Evolutionary conservation across 2,888 invertebrate genomes (phyloP), one percentile per base, ranked within the genome.

Genomic region (Tridacna crocea): DNA sequence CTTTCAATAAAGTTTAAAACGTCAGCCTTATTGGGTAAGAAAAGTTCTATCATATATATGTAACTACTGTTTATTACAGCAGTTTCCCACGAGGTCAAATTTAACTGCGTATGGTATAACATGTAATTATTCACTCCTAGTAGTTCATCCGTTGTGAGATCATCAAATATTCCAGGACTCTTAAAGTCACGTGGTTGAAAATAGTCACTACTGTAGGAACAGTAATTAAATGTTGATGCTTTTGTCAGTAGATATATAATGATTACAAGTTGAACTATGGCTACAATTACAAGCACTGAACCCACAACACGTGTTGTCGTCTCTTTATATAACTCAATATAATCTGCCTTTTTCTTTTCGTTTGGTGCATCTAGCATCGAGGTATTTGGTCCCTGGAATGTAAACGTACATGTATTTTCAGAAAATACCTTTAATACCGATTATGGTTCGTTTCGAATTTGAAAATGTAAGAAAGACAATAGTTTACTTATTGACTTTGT

Each of bases 111-210:
- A 17, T 85, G 74, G 1, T 66, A 48, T 17, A 88, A 70, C 72
- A 92, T 72, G 63, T 88, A 92, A 26, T 87, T 79, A 24, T 84
- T 78, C 0, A 90, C 85, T 13, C 75, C 75, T 11, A 79, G 51
- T 80, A 89, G 86, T 80, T 92, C 92, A 0, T 76, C 72, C 4
- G 87, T 82, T 0, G 90, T 90, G 17, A 92, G 81, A 81, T 92
- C 91, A 70, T 90, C 89, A 63, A 91, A 91, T 11, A 90, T 70
- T 6, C 86, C 89, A 3, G 90, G 91, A 22, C 84, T 84, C n/a
- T 87, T 75, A 48, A 88, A 72, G 74, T 91, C 82, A 72, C 89
- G 83, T 36, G 87, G 87, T 36, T 26, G 63, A 19, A 78, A 47
- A 46, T 63, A 36, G 22, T 78, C 78, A n/a, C 17, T 65, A 17